Conservation (phyloP, 1,140 invertebrate species). For the Holcopasites calliopsidis region DNA sequence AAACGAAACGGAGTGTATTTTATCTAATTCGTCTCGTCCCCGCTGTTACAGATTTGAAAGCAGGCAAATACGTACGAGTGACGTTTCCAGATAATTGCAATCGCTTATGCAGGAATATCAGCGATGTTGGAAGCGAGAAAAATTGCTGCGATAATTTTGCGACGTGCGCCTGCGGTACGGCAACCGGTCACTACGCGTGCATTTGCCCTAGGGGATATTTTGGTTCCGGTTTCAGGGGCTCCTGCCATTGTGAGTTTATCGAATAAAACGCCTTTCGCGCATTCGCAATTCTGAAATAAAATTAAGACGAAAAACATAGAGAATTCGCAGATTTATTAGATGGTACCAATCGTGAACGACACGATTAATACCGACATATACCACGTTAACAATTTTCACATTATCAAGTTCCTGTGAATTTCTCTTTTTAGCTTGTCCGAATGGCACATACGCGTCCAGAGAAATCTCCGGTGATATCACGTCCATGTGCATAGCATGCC, state of each 20-base stretch:
- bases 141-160: slow-evolving; percentile 83
- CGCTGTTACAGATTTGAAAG: slow-evolving; percentile 81
- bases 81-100: slow-evolving; percentile 80
- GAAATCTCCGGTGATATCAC: slow-evolving; percentile 79
- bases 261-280: background rate
- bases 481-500: slow-evolving; percentile 82
- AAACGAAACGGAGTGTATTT: background rate
- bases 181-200: slow-evolving; percentile 85
- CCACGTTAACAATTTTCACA: background rate
- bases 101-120: slow-evolving; percentile 78
- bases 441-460: slow-evolving; percentile 77
- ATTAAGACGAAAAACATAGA: background rate
- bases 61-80: slow-evolving; percentile 81
- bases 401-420: slow-evolving; percentile 27
- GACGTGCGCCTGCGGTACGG: slow-evolving; percentile 84
- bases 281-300: background rate
- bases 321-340: no score
- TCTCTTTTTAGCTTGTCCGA: slow-evolving; percentile 76
- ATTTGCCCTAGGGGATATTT: slow-evolving; percentile 84
- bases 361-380: no score
- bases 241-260: slow-evolving; percentile 82
- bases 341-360: no score
- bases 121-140: slow-evolving; percentile 45
- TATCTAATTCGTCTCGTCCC: slow-evolving; percentile 14
- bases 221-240: slow-evolving; percentile 83